Conservation (phyloP, 2,797 vertebrate genomes). For the Poecilia gillii region DNA sequence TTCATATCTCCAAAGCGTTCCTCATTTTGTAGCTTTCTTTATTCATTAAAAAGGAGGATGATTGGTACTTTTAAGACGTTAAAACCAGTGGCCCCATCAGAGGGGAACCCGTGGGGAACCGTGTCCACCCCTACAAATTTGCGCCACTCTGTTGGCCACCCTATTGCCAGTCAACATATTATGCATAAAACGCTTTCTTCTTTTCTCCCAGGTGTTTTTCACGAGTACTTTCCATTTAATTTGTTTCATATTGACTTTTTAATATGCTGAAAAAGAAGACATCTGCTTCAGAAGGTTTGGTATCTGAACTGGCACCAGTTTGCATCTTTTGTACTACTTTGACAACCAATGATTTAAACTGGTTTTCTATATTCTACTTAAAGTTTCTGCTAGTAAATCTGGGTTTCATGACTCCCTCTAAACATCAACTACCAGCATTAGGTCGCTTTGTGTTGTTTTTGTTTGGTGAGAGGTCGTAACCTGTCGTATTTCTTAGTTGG, state of each 20-base stretch:
- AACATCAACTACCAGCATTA: neutral
- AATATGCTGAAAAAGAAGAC: neutral
- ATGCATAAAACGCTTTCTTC: neutral
- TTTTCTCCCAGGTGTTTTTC: neutral
- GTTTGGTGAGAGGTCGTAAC: neutral
- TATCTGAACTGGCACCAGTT: neutral
- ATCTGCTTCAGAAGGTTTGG: neutral
- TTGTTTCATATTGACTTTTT: neutral
- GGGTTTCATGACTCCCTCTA: neutral
- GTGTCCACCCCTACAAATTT: neutral
- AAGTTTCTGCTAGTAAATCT: neutral
- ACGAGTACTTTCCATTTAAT: neutral
- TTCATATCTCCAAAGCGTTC: conserved; percentile 34
- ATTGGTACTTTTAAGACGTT: neutral
- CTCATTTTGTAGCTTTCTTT: conserved; percentile 17
- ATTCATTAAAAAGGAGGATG: conserved; percentile 3
- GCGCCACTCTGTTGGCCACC: neutral
- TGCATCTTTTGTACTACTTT: neutral
- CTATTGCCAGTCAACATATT: neutral
- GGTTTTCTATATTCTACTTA: neutral
- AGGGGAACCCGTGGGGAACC: neutral
- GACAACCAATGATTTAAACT: neutral
- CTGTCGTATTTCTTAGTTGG: neutral
- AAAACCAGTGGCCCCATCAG: too few relatives aligned
- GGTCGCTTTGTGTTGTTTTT: neutral